These are phyloP conservation scores for Formicarius rufipectus DNA, from an alignment of 2,113 vertebrate genomes.

Conservation along the genomic window DNA sequence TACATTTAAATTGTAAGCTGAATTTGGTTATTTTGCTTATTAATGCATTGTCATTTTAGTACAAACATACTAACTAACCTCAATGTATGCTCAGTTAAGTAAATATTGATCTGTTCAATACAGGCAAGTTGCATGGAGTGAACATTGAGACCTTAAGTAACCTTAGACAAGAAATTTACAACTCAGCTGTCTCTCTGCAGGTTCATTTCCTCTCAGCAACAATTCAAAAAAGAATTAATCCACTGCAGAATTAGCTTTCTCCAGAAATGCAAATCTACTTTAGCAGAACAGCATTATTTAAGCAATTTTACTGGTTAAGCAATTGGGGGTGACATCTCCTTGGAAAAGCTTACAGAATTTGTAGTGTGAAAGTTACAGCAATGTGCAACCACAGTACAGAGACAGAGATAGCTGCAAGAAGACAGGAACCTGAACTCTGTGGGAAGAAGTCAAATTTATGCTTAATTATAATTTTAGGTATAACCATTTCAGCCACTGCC, in stretches of 20 bases:
- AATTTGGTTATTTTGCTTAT: neutral
- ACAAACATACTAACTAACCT: neutral
- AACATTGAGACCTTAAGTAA: neutral
- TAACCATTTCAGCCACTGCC: neutral
- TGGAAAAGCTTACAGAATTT: neutral
- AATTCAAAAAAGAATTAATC: constrained; percentile 21
- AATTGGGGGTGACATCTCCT: neutral
- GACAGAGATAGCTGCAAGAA: neutral
- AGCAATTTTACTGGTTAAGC: neutral
- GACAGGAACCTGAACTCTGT: neutral
- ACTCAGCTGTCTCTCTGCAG: neutral
- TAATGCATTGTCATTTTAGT: neutral
- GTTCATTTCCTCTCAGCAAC: constrained; percentile 30
- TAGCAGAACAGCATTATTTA: neutral
- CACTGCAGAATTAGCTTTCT: constrained; percentile 11
- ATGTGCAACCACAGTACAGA: neutral
- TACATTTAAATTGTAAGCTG: neutral
- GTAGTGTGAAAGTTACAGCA: neutral
- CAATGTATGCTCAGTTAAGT: neutral
- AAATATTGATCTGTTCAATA: neutral
- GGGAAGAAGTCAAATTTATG: neutral
- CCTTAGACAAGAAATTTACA: neutral
- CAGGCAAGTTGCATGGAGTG: neutral
- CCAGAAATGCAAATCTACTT: constrained; percentile 36
- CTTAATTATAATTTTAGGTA: neutral